Evolutionary conservation across 1,140 invertebrate species (phyloP).

Genomic region (Achroia grisella): DNA sequence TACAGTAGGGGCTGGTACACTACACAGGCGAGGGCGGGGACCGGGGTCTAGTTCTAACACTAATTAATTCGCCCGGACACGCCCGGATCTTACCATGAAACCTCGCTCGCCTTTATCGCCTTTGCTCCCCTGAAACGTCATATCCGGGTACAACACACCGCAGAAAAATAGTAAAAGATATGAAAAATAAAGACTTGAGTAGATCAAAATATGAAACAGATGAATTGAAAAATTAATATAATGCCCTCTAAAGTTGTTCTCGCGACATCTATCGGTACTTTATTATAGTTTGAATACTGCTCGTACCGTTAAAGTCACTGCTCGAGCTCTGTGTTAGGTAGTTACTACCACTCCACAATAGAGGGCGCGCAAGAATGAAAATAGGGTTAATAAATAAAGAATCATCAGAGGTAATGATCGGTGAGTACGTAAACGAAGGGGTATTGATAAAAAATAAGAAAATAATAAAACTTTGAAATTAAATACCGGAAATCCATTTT

Average conservation of each 20-base stretch:
- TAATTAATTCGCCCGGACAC: neutral
- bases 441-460: conserved; percentile 21
- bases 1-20: too few species aligned
- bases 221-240: neutral
- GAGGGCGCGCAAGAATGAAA: too few species aligned
- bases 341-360: too few species aligned
- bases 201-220: neutral
- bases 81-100: conserved; percentile 77
- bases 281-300: too few species aligned
- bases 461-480: conserved; percentile 28
- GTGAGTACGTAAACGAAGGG: too few species aligned
- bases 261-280: too few species aligned
- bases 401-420: too few species aligned
- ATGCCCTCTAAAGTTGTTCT: too few species aligned
- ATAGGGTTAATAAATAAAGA: too few species aligned
- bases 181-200: neutral
- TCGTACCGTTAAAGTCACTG: too few species aligned
- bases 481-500: conserved; percentile 91
- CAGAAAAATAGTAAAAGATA: neutral
- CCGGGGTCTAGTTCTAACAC: neutral
- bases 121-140: conserved; percentile 78
- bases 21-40: neutral
- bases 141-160: conserved; percentile 16
- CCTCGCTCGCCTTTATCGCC: conserved; percentile 80
- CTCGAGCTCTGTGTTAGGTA: too few species aligned